Percentiles rank a stretch among this genome's conserved stretches.
phyloP scores from a whole-genome alignment of 2,113 vertebrate species.

The Naja naja region DNA sequence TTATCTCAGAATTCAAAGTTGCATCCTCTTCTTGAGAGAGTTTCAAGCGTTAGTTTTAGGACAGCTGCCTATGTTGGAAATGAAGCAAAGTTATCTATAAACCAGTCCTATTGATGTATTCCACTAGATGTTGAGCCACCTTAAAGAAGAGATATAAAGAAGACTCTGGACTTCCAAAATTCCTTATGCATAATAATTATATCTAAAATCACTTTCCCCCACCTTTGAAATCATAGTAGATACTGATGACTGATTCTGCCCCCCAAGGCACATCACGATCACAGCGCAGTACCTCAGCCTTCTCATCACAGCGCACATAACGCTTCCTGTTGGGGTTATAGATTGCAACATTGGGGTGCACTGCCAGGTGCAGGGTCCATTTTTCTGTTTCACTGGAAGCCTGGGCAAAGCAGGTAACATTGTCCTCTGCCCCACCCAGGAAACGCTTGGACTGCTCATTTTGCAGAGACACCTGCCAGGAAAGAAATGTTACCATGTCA shows the following conservation, averaged over 20 bases:
- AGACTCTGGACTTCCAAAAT: neutral
- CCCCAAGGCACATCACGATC: slow-evolving; percentile 44
- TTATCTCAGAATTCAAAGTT: neutral
- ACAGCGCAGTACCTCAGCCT: slow-evolving; percentile 23
- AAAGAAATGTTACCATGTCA: neutral
- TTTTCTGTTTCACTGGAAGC: slow-evolving; percentile 38
- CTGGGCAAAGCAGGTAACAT: slow-evolving; percentile 45
- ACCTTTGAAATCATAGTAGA: slow-evolving; percentile 44
- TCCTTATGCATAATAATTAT: neutral
- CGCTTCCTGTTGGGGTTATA: slow-evolving; percentile 31
- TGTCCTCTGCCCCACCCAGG: slow-evolving; percentile 46
- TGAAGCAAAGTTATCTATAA: neutral
- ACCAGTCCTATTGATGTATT: neutral
- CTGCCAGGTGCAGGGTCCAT: slow-evolving; percentile 38
- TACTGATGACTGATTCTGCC: slow-evolving; percentile 29
- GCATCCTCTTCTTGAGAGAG: neutral
- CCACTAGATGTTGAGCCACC: neutral
- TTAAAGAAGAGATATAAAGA: neutral
- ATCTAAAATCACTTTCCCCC: neutral
- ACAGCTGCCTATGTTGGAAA: neutral
- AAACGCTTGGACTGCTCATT: slow-evolving; percentile 42
- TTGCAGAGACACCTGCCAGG: slow-evolving; percentile 36
- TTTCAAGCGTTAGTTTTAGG: neutral
- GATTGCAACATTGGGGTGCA: slow-evolving; percentile 38
- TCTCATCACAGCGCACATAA: slow-evolving; percentile 34